Evolutionary conservation across 2,888 invertebrate genomes (phyloP), one percentile per base, ranked within the genome.

Genomic region (Branchinecta sandiegonensis): DNA sequence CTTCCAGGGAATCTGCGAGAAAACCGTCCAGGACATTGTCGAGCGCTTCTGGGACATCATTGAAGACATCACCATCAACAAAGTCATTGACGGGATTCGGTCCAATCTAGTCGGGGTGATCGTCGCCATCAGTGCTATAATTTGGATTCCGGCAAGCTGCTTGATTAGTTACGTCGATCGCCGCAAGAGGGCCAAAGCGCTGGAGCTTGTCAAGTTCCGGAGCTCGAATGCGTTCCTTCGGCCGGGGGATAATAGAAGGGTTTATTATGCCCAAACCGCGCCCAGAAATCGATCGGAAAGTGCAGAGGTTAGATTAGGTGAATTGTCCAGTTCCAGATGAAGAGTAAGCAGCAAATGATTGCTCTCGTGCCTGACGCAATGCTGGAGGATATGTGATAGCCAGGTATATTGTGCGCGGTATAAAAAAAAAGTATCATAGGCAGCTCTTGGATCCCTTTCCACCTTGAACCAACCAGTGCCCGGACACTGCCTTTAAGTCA

Each of bases 31-130:
- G 77, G 94, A 95, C 76, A 91, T 95, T 46, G 93, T 95, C 11
- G 93, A 94, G 78, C 84, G 95, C 47, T 92, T 96, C 79, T 96
- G 95, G 94, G 92, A 94, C 77, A 94, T 96, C 67, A 94, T 96
- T 71, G 94, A 95, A 79, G 93, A 94, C 75, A 93, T 94, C 70
- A 93, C 93, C 78, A 93, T 94, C 70, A 94, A 92, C 77, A 90
- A 91, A 76, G 90, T 93, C 73, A 82, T 93, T 74, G 83, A 90
- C 67, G 93, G 94, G 77, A 81, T 94, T 67, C 86, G 90, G 70
- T 93, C 94, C 79, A 94, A 94, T 77, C 91, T 94, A 71, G 94
- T 96, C 48, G 93, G 94, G 70, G 89, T 93, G 7, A 90, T 94
- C 37, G 89, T 95, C 67, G 82, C 95, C 63, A 84, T 90, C 72